Conservation (phyloP, 2,113 vertebrate genomes). For the Anthoscopus minutus region DNA sequence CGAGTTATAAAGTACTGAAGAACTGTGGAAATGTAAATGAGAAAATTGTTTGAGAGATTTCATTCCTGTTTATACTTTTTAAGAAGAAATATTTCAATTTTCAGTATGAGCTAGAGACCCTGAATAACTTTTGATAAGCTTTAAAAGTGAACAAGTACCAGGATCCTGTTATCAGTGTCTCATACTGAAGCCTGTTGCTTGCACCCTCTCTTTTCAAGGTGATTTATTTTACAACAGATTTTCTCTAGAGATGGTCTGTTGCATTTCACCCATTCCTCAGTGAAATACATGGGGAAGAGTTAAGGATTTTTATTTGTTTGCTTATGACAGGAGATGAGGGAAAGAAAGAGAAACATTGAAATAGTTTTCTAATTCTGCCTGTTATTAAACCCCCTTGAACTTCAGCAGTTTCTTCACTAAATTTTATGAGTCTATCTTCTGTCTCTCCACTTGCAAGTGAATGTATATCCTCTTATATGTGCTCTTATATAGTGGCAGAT, state of each 20-base stretch:
- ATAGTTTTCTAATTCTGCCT: not conserved
- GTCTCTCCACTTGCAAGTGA: not conserved
- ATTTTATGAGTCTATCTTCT: not conserved
- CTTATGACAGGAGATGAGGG: not conserved
- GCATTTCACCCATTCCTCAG: not conserved
- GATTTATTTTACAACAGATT: not conserved
- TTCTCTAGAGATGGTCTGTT: not conserved
- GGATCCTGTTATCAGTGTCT: not conserved
- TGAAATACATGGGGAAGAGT: not conserved
- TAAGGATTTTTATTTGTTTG: not conserved
- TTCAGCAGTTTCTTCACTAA: not conserved
- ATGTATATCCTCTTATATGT: not conserved
- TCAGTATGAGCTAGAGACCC: not conserved
- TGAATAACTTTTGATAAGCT: not conserved
- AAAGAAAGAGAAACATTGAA: not conserved
- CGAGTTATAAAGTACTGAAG: not conserved
- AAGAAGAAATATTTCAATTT: not conserved
- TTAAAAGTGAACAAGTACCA: not conserved
- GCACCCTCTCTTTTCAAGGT: not conserved
- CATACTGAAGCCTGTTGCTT: not conserved
- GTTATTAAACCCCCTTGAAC: fast-evolving
- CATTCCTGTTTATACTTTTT: not conserved
- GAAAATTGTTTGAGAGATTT: not conserved
- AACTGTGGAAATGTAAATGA: not conserved
- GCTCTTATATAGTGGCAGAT: not conserved